Evolutionary conservation across 2,797 vertebrate species (phyloP), one percentile per base, ranked within the genome.

Genomic region (Triplophysa bombifrons): DNA sequence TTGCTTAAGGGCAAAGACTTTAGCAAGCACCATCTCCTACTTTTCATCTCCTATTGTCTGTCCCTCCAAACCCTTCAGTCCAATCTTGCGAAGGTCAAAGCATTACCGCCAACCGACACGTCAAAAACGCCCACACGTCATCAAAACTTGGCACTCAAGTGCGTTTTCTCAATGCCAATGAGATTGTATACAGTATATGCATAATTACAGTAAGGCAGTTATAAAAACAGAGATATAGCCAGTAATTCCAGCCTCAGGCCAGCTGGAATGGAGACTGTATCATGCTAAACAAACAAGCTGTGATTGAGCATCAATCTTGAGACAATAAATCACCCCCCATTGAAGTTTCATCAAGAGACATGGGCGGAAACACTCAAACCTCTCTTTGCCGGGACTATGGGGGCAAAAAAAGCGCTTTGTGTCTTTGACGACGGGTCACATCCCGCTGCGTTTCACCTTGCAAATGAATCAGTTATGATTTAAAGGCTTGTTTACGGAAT

Each of bases 181-280:
- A 72, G 20, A 25, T 44, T 22, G 69, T 67, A 61, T 19, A 63
- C 14, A 9, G 14, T 34, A 14, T 44, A n/a, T 48, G 70, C 38
- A 41, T 74, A 82, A 82, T 78, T 78, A 82, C 72, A 61, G 63
- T 63, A 74, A 68, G 3, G 3, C 58, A n/a, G 20, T 30, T 55
- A 72, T 64, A 72, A 78, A 51, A 7, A 30, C 68, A 48, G 41
- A 30, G 2, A 53, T 58, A 46, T n/a, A 66, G 74, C 17, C 1
- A 4, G 6, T 9, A 4, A 25, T 78, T 64, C n/a, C 3, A 46
- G 6, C 63, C 56, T 20, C 61, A 53, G 69, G 55, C 11, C 69
- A 65, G 56, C 25, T 22, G 51, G 50, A 34, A 64, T 7, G 55
- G n/a, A 61, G 48, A 68, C 38, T 4, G 9, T 48, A 46, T 46